Conservation (phyloP, 2,797 vertebrate species). For the Typhlichthys subterraneus region DNA sequence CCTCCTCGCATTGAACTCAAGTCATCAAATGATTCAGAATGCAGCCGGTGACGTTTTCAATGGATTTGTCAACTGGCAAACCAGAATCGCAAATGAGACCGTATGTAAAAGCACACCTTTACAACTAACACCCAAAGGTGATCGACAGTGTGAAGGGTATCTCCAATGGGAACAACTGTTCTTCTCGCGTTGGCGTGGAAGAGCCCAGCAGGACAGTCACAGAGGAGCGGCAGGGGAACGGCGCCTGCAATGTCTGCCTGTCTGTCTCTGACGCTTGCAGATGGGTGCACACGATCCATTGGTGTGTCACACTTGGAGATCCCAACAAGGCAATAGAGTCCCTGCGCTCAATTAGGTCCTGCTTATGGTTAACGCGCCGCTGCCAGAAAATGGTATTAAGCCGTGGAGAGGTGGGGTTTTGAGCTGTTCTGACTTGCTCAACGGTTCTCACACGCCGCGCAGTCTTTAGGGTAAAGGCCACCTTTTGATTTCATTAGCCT, state of each 20-base stretch:
- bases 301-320: slow-evolving; percentile 53
- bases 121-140: slow-evolving; percentile 5
- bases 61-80: neutral
- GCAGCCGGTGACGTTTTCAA: neutral
- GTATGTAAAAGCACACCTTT: slow-evolving; percentile 6
- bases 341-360: slow-evolving; percentile 58
- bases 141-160: neutral
- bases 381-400: slow-evolving; percentile 42
- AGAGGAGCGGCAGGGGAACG: neutral
- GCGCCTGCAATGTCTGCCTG: slow-evolving; percentile 35
- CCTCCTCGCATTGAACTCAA: too few relatives aligned
- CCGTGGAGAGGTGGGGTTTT: slow-evolving; percentile 27
- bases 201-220: neutral
- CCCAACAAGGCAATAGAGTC: slow-evolving; percentile 35
- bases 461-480: slow-evolving; percentile 17
- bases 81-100: neutral
- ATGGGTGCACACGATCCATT: slow-evolving; percentile 39
- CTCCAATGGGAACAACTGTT: slow-evolving; percentile 1
- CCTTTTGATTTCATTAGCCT: slow-evolving; percentile 23
- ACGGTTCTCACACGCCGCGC: slow-evolving; percentile 22
- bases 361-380: slow-evolving; percentile 52
- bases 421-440: slow-evolving; percentile 34
- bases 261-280: slow-evolving; percentile 36
- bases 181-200: neutral
- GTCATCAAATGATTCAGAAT: neutral